Conservation (phyloP, 2,113 vertebrate species). For the Plotosus lineatus region DNA sequence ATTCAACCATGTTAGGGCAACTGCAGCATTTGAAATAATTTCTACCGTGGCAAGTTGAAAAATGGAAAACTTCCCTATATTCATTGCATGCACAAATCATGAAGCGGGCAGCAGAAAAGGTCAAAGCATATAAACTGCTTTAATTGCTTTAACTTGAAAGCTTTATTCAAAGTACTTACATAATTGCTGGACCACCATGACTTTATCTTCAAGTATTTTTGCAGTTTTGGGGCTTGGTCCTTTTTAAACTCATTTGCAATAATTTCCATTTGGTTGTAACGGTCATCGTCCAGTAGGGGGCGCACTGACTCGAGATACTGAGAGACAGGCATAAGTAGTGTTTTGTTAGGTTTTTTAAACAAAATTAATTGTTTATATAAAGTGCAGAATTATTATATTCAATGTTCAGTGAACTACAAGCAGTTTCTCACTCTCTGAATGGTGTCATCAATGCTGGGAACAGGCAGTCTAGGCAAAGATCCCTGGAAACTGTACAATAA, state of each 20-base stretch:
- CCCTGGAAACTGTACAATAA: constrained; percentile 95
- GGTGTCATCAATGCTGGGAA: constrained; percentile 84
- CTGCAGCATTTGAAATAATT: too few relatives aligned
- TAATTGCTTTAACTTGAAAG: not conserved
- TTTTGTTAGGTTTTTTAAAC: not conserved
- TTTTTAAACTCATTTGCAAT: constrained; percentile 86
- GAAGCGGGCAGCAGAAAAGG: not conserved
- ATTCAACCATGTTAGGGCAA: too few relatives aligned
- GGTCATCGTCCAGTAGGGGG: constrained; percentile 78
- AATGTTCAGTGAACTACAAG: not conserved
- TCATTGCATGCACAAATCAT: too few relatives aligned
- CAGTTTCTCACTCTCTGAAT: constrained; percentile 76
- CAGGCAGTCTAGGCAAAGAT: constrained; percentile 85
- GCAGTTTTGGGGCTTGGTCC: constrained; percentile 77
- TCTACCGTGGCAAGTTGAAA: too few relatives aligned
- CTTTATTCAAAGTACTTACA: constrained; percentile 69
- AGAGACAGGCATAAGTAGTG: not conserved
- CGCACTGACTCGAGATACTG: constrained; percentile 91
- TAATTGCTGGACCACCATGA: constrained; percentile 97
- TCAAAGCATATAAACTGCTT: not conserved
- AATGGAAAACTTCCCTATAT: too few relatives aligned
- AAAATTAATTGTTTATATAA: not conserved
- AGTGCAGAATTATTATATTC: not conserved
- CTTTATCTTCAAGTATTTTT: constrained; percentile 88
- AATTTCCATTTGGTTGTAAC: constrained; percentile 77